Percentiles rank a stretch among this genome's conserved stretches.
Conservation (phyloP, 2,797 vertebrate species). For the Rhinella marina region DNA sequence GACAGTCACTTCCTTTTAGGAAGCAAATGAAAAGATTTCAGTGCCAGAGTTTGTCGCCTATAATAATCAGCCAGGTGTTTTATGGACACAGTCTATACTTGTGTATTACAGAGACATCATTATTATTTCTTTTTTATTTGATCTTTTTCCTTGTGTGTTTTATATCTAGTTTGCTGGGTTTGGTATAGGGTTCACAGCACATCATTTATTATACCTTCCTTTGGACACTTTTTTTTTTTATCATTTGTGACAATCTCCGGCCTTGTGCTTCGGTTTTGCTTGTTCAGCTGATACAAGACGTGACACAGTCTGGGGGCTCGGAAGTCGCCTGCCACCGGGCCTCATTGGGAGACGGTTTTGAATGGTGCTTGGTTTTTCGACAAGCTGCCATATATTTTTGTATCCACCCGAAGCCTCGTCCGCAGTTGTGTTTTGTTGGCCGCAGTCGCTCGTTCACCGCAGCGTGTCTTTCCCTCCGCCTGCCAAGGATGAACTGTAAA, state of each 20-base stretch:
- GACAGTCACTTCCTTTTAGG: no score
- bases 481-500: conserved; percentile 7
- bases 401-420: conserved; percentile 63
- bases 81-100: neutral
- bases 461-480: neutral
- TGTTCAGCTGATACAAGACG: conserved; percentile 32
- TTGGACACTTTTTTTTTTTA: conserved; percentile 61
- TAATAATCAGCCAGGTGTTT: no score
- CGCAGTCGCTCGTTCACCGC: neutral
- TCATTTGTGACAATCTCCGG: conserved; percentile 69
- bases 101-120: neutral
- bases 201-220: conserved; percentile 63
- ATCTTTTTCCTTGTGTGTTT: neutral
- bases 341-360: conserved; percentile 60
- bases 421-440: neutral
- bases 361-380: conserved; percentile 65
- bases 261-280: conserved; percentile 54
- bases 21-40: no score
- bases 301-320: conserved; percentile 2
- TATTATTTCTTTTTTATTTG: neutral
- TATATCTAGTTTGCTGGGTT: neutral
- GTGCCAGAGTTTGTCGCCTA: no score
- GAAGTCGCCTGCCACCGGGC: conserved; percentile 47
- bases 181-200: neutral
- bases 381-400: conserved; percentile 69